Base-by-base conservation (phyloP, 2,888 invertebrate species). In the Agapetus fuscipes region DNA sequence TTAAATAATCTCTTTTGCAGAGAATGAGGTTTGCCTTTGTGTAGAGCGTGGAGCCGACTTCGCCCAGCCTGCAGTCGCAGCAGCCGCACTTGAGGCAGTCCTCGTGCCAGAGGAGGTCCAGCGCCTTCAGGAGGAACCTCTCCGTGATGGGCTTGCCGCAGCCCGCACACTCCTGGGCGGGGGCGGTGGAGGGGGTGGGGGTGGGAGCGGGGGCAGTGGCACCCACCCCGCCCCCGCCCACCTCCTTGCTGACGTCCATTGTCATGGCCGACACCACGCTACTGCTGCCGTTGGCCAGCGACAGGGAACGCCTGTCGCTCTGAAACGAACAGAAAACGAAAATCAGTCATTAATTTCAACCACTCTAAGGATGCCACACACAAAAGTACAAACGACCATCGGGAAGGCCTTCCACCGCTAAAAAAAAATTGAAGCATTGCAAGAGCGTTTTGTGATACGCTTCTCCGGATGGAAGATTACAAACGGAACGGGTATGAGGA, bases 81-180 rank as follows among this genome's bases (percentile, higher is more conserved):
- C 95, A 95, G 52, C 91, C 90, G 60, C 93, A 93, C 64, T 95
- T 96, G 45, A 96, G 78, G 62, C 96, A 96, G 68, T 96, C 95
- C 62, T 96, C 96, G 63, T 96, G 96, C 95, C 96, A 96, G 57
- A 83, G 82, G 66, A 89, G 80, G 62, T 95, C 94, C 56, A 95
- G 64, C 2, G 95, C 94, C 62, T 90, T 89, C 55, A 95, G 76
- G 50, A 94, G 74, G 61, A 80, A 93, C 53, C 90, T 77, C 61
- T 93, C 95, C 25, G 86, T 86, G 58, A 96, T 96, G 56, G 83
- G 82, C 66, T 94, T 94, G 58, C 86, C 87, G 64, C 95, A 96
- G 20, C 93, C 93, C 35, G 90, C 90, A 62, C 94, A 95, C 53
- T 90, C 84, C 68, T 88, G 78, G 37, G 71, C 73, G 39, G 41